Conservation (phyloP, 2,113 vertebrate species). For the Tauraco erythrolophus region DNA sequence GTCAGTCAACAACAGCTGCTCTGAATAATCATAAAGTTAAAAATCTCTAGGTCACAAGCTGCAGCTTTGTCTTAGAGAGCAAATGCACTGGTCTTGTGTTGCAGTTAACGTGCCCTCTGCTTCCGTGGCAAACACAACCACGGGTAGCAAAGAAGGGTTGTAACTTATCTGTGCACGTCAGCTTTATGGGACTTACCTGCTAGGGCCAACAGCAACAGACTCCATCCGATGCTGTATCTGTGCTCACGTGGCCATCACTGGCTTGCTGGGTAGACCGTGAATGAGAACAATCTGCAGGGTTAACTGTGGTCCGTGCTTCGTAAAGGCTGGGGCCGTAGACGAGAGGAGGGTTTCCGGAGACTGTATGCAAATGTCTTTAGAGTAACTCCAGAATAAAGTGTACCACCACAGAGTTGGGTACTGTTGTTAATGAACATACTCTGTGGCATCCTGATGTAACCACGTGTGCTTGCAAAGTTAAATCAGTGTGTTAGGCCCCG, state of each 20-base stretch:
- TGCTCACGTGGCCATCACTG: background rate
- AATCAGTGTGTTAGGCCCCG: background rate
- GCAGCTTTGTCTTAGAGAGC: background rate
- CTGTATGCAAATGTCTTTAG: background rate
- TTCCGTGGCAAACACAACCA: background rate
- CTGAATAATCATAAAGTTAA: background rate
- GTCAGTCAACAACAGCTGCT: background rate
- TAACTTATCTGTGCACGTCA: background rate
- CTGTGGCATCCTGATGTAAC: conserved; percentile 19
- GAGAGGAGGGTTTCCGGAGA: background rate
- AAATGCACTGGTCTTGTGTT: background rate
- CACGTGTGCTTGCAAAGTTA: background rate
- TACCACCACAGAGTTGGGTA: conserved; percentile 1
- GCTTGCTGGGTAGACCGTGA: background rate
- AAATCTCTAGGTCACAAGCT: background rate
- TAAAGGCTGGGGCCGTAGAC: background rate
- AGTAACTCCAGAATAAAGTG: conserved; percentile 3
- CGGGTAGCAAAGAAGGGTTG: background rate
- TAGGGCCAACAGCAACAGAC: background rate
- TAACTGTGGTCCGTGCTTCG: background rate
- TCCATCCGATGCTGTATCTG: background rate
- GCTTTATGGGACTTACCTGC: background rate
- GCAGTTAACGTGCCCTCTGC: background rate
- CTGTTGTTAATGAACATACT: background rate
- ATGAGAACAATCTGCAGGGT: background rate